These are phyloP conservation scores for Lepilemur septentrionalis DNA, from an alignment of 2,797 vertebrate genomes.

Conservation along the genomic window DNA sequence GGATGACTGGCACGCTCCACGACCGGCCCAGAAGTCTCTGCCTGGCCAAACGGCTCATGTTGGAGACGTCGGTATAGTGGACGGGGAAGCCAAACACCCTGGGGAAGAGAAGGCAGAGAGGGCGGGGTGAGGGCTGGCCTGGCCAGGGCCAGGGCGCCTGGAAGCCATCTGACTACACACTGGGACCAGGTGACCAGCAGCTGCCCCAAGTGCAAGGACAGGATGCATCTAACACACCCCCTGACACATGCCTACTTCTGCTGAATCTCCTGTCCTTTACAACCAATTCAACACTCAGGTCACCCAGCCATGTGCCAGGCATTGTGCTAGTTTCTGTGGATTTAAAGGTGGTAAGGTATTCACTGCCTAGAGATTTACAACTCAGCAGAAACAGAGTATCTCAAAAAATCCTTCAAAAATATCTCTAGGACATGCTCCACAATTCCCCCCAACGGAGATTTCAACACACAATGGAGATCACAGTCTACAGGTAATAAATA, in stretches of 20 bases:
- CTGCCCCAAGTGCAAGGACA: neutral
- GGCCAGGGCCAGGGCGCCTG: neutral
- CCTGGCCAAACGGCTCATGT: conserved; percentile 98
- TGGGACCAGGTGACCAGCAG: neutral
- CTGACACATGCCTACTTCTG: neutral
- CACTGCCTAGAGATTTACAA: neutral
- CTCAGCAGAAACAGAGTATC: neutral
- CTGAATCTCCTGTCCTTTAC: rapidly evolving
- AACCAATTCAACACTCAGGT: neutral
- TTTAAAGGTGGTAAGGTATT: neutral
- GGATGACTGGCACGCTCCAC: conserved; percentile 98
- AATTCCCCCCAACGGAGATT: neutral
- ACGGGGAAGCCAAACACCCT: conserved; percentile 98
- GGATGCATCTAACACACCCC: no score
- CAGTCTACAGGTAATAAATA: neutral
- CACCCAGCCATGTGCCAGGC: neutral
- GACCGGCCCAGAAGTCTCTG: conserved; percentile 98
- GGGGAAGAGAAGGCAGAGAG: conserved; percentile 16
- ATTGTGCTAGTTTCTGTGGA: neutral
- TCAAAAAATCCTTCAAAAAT: neutral
- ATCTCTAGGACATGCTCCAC: neutral
- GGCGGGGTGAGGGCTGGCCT: neutral
- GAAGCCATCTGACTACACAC: neutral
- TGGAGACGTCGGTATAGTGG: conserved; percentile 99
- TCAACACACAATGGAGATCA: rapidly evolving